These are phyloP conservation scores for Perdita meconis DNA, from an alignment of 2,888 invertebrate species.

Conservation along the genomic window DNA sequence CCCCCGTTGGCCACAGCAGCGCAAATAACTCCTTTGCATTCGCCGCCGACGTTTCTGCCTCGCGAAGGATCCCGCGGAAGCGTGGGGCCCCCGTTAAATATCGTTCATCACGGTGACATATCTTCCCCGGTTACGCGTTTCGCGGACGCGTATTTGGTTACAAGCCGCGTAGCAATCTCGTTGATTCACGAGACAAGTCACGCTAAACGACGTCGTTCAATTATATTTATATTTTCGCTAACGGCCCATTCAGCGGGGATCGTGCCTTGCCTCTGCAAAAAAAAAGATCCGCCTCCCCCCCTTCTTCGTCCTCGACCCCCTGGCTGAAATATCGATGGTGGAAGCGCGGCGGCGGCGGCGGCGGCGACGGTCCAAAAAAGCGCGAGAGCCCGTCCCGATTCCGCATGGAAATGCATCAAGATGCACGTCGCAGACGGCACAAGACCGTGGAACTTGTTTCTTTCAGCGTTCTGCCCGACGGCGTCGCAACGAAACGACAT, in stretches of 20 bases:
- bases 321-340: conserved; percentile 46
- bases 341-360: conserved; percentile 18
- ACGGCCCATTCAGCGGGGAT: conserved; percentile 43
- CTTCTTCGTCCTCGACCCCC: background rate
- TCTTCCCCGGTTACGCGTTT: conserved; percentile 38
- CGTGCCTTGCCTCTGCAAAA: conserved; percentile 45
- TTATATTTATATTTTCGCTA: conserved; percentile 59
- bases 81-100: conserved; percentile 23
- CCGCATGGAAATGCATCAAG: conserved; percentile 50
- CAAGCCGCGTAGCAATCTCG: conserved; percentile 51
- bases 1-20: too few species aligned
- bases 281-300: too few species aligned
- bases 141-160: conserved; percentile 46
- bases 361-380: conserved; percentile 39
- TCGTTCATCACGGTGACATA: conserved; percentile 39
- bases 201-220: conserved; percentile 61
- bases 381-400: background rate
- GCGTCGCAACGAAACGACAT: conserved; percentile 66
- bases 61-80: background rate
- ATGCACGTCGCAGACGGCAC: conserved; percentile 43
- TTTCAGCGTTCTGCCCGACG: conserved; percentile 50
- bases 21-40: background rate
- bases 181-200: conserved; percentile 58
- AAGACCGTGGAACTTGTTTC: conserved; percentile 33
- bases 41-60: background rate